phyloP scores from a whole-genome alignment of 1,140 invertebrate genomes.

The Tetragonula clypearis region DNA sequence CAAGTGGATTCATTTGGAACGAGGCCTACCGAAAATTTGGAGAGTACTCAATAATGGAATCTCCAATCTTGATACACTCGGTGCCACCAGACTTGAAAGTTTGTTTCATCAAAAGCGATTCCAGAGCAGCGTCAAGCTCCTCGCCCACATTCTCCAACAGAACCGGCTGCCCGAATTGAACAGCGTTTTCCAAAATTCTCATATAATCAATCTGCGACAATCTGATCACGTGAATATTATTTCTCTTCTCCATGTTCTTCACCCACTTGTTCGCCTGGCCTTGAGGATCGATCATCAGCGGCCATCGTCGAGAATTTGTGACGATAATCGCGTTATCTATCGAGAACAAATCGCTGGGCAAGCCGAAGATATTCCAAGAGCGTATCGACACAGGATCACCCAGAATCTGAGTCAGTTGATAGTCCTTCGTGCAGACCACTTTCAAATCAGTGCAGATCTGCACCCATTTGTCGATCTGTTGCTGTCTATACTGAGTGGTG shows the following conservation, averaged over 20 bases:
- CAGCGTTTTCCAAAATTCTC: slow-evolving; percentile 93
- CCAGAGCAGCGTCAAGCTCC: slow-evolving; percentile 94
- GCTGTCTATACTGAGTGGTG: slow-evolving; percentile 88
- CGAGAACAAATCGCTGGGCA: slow-evolving; percentile 95
- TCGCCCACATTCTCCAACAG: slow-evolving; percentile 94
- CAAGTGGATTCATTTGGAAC: neutral
- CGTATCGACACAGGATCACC: slow-evolving; percentile 93
- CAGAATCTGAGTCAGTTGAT: slow-evolving; percentile 89
- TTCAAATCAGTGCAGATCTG: slow-evolving; percentile 84
- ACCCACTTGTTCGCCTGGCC: slow-evolving; percentile 97
- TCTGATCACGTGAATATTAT: slow-evolving; percentile 91
- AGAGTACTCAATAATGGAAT: slow-evolving; percentile 92
- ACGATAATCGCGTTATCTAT: slow-evolving; percentile 97
- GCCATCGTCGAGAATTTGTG: slow-evolving; percentile 91
- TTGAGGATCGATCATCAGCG: slow-evolving; percentile 97
- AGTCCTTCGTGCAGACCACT: slow-evolving; percentile 90
- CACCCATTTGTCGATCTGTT: slow-evolving; percentile 90
- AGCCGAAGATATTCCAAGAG: slow-evolving; percentile 94
- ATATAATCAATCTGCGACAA: slow-evolving; percentile 92
- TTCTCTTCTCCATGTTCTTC: slow-evolving; percentile 95
- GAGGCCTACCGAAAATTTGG: slow-evolving; percentile 89
- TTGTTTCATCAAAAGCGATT: slow-evolving; percentile 93
- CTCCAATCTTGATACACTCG: slow-evolving; percentile 91
- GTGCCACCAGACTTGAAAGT: slow-evolving; percentile 94
- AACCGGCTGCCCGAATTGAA: slow-evolving; percentile 96